Evolutionary conservation across 2,888 invertebrate genomes (phyloP), one percentile per base, ranked within the genome.

Genomic region (Serrognathus titanus): DNA sequence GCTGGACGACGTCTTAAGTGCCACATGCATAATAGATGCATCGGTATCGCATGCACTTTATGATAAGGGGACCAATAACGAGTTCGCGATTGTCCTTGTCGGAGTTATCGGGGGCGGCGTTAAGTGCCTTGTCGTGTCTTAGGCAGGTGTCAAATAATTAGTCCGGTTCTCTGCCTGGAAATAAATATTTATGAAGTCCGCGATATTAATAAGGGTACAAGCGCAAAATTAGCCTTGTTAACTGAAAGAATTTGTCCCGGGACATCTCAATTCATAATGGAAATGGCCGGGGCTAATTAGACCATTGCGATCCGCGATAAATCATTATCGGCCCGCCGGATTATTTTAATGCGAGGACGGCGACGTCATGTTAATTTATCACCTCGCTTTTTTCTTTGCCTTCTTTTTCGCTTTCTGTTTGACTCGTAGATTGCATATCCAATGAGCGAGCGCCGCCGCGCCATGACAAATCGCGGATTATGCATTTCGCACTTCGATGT

Each of bases 81-180:
- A 48, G 46, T 20, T 49, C 62, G 61, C 53, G 64, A 65, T 67
- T 62, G 61, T 51, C 53, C 60, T 55, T 60, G 61, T 31, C 24
- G 24, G 7, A 64, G 61, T 63, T 68, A 66, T 64, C 62, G 65
- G 66, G 66, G 69, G 67, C 63, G 69, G 65, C 61, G 66, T 61
- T 70, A 69, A 70, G 70, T 70, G 70, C 65, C 67, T 67, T 69
- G 68, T 62, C 66, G 60, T 70, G 70, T 70, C 63, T 52, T 53
- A 53, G 60, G 57, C 54, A 62, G 64, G 66, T 66, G 68, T 66
- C 65, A 65, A 59, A 46, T 48, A 53, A 57, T 57, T 53, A 57
- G 57, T 57, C 45, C 49, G 43, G 49, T 57, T 53, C 53, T 53
- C 53, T 53, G 38, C 31, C 53, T 51, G 39, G 36, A 51, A 51